phyloP scores from a whole-genome alignment of 2,888 invertebrate species.

The Drosophila flavopinicola region DNA sequence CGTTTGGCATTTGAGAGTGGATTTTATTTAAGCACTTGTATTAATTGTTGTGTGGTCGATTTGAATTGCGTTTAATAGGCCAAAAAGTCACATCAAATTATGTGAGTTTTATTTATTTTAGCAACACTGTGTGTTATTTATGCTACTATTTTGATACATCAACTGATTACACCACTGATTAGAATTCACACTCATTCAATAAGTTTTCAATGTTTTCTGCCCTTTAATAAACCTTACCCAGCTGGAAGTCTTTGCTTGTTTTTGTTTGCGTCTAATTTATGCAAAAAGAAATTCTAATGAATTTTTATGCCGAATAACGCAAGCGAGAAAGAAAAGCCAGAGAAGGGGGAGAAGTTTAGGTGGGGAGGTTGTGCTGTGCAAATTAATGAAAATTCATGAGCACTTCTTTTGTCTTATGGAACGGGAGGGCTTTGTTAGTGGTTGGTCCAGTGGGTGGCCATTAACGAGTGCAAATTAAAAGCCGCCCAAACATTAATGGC shows the following conservation, averaged over 20 bases:
- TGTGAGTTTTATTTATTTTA: too few species aligned
- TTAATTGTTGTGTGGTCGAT: neutral
- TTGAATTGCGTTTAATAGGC: neutral
- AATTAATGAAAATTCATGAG: constrained; percentile 78
- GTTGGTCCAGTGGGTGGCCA: constrained; percentile 10
- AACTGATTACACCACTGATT: too few species aligned
- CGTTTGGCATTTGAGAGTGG: neutral
- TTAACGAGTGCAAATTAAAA: constrained; percentile 70
- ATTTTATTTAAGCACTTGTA: too few species aligned
- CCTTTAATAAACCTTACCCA: neutral
- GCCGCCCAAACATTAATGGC: constrained; percentile 61
- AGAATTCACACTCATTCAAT: constrained; percentile 9
- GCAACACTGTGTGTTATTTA: too few species aligned
- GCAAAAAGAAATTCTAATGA: constrained; percentile 68
- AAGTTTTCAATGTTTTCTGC: neutral
- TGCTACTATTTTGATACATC: too few species aligned
- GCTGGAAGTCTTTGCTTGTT: constrained; percentile 12
- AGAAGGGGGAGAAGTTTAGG: neutral
- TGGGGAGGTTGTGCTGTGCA: constrained; percentile 13
- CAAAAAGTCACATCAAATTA: too few species aligned
- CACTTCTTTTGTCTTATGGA: constrained; percentile 44
- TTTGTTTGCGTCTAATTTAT: constrained; percentile 59
- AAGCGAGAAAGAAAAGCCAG: constrained; percentile 21
- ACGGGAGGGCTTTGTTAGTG: neutral
- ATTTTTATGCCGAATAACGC: constrained; percentile 57